Evolutionary conservation across 2,797 vertebrate species (phyloP).

Genomic region (Channa striata): DNA sequence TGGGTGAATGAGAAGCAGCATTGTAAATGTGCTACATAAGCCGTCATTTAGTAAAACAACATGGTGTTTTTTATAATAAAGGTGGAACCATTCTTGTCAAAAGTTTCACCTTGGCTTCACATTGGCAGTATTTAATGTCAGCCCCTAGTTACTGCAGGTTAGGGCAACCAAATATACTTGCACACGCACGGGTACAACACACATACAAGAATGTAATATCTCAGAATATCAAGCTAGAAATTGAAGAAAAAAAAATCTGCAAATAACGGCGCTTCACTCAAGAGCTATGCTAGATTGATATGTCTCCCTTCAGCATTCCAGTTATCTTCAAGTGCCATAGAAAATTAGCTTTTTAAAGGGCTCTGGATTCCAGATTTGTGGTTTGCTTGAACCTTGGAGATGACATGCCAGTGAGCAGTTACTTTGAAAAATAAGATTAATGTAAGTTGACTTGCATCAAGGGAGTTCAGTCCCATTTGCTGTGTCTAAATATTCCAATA

Average conservation of each 20-base stretch:
- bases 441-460: slow-evolving; percentile 48
- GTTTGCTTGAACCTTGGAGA: slow-evolving; percentile 41
- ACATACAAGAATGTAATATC: not conserved
- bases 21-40: too few species aligned
- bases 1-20: too few species aligned
- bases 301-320: slow-evolving; percentile 18
- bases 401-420: slow-evolving; percentile 32
- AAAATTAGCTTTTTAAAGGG: slow-evolving; percentile 33
- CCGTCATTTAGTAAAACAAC: too few species aligned
- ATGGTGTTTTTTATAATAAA: not conserved
- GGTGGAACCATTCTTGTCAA: not conserved
- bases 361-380: slow-evolving; percentile 36
- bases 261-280: not conserved
- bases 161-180: slow-evolving; percentile 6
- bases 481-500: slow-evolving; percentile 54
- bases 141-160: not conserved
- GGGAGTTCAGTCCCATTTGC: slow-evolving; percentile 46
- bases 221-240: slow-evolving; percentile 6
- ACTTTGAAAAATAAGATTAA: slow-evolving; percentile 63
- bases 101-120: not conserved
- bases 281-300: not conserved
- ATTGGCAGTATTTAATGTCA: slow-evolving; percentile 8
- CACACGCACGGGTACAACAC: not conserved
- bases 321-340: slow-evolving; percentile 11
- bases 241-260: slow-evolving; percentile 8